Evolutionary conservation across 1,140 invertebrate genomes (phyloP), one percentile per base, ranked within the genome.

Genomic region (Ectropis grisescens): DNA sequence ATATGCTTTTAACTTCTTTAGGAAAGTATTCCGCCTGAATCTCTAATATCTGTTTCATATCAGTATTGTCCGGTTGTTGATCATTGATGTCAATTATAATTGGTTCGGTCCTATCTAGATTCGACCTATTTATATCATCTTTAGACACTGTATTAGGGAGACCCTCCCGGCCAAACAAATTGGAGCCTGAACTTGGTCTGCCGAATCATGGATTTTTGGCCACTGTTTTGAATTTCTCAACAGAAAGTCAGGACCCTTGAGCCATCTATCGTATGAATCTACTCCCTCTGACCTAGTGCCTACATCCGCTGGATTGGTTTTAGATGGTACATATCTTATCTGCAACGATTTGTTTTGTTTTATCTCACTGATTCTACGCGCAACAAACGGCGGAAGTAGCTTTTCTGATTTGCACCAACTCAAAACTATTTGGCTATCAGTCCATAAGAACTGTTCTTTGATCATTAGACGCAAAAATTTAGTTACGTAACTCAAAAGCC

Each of bases 351-450:
- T 19, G 26, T 27, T 14, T 11, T 19, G 13, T n/a, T 35, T 45
- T 24, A 48, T 41, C 10, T 37, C 34, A 8, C 24, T 37, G 10
- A 51, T 28, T 35, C 44, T 47, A 9, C 40, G 24, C 2, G 37
- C 29, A 7, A 52, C 30, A 33, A 52, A 52, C 7, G 37, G 38
- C 6, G 40, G 37, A 26, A 52, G 31, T 2, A 52, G 35, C 23
- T 44, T 52, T 7, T 42, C 28, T 13, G 50, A 39, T 24, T 45
- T 36, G 22, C 16, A 24, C 45, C 45, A 45, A 24, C 16, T 31
- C 11, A 45, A 26, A 11, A 53, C 41, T 13, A 53, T 41, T 19
- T 41, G 29, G 24, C 46, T 54, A 27, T 54, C 46, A 15, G 41
- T 43, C 50, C 50, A 54, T 19, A 54, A 28, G 19, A 15, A 41